Conservation (phyloP, 2,797 vertebrate genomes). For the Erethizon dorsatum region DNA sequence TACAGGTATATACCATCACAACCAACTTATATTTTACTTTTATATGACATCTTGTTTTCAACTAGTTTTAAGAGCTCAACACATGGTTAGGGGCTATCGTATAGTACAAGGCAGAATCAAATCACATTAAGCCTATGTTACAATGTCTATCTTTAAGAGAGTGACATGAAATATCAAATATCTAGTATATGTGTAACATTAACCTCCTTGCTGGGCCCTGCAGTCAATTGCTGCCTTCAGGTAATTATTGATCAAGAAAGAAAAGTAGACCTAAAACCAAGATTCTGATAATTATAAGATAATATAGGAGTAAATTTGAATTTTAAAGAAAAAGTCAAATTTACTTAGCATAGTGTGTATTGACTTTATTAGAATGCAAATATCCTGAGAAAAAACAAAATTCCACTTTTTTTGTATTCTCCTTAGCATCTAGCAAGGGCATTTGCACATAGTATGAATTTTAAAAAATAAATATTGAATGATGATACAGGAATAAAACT, state of each 20-base stretch:
- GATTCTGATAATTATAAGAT: neutral
- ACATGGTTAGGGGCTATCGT: neutral
- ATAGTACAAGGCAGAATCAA: neutral
- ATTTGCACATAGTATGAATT: neutral
- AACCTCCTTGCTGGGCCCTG: neutral
- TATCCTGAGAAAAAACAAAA: neutral
- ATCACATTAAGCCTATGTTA: neutral
- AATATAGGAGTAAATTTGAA: neutral
- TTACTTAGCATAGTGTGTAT: neutral
- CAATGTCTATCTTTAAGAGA: neutral
- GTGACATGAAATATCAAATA: neutral
- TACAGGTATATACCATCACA: neutral
- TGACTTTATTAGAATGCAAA: constrained; percentile 48
- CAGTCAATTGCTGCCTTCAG: constrained; percentile 11
- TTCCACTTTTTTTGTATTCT: neutral
- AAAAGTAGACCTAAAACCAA: constrained; percentile 3
- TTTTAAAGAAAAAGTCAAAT: constrained; percentile 9
- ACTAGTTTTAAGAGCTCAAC: neutral
- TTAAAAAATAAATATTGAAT: constrained; percentile 29
- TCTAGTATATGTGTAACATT: neutral
- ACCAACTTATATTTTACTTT: constrained; percentile 1
- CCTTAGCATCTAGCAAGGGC: neutral
- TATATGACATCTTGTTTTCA: neutral
- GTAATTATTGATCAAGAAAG: neutral
- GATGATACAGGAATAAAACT: constrained; percentile 15